Evolutionary conservation across 2,888 invertebrate genomes (phyloP), one percentile per base, ranked within the genome.

Genomic region (Podotricha telesiphe): DNA sequence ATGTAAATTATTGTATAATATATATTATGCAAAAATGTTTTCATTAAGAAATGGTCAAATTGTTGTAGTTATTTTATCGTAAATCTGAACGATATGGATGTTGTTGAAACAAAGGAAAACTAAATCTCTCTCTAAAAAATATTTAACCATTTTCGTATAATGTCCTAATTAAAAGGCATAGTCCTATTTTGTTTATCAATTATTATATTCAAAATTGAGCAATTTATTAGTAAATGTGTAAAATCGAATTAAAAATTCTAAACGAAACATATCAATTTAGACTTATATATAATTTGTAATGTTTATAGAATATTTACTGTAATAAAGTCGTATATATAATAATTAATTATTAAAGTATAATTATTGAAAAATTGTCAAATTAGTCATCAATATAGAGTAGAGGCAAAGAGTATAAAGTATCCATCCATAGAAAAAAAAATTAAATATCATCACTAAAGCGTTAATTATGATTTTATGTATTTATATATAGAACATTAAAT

Each of bases 231-330:
- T 62, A 48, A 62, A 48, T 48, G 42, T 61, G 48, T 62, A 62
- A 59, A 62, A 62, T 62, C 62, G 62, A 62, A 62, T 62, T 62
- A 48, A 62, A 62, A 62, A 62, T 48, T 62, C 62, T 62, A 62
- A 62, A 62, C 62, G 47, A 62, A 34, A 62, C 62, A 62, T 62
- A 64, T 64, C 64, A 64, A 48, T 50, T 42, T 53, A 64, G 64
- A 53, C 59, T 64, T 53, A 64, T 51, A 64, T 53, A 22, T 53
- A 51, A 64, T 64, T 64, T 64, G 53, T 64, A 64, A 53, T 64
- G 50, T 64, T 64, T 64, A 53, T 64, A 64, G 42, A 53, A 51
- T 42, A 64, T 53, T 64, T 53, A 64, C 51, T 64, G 40, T 64
- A 64, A 40, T 64, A 28, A 61, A 48, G 1, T 48, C 28, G 6